Evolutionary conservation across 2,888 invertebrate genomes (phyloP).

Genomic region (Aphidoletes aphidimyza): DNA sequence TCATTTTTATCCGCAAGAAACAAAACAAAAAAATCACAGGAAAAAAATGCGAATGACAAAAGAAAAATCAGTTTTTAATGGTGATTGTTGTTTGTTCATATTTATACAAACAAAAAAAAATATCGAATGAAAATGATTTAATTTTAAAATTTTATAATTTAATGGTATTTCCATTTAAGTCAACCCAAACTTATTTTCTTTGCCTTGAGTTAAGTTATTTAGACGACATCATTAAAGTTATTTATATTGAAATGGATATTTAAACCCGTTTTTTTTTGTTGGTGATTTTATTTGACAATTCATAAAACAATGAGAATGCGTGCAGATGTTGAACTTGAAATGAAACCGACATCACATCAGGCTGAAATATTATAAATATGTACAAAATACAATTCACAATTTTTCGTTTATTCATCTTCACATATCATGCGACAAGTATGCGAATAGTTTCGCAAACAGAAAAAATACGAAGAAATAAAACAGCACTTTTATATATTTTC

Average conservation of each 20-base stretch:
- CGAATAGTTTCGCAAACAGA: too few relatives aligned
- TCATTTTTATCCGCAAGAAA: constrained; percentile 22
- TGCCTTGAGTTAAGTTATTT: too few relatives aligned
- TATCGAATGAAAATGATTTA: background rate
- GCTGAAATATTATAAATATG: background rate
- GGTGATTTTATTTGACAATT: background rate
- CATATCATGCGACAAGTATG: too few relatives aligned
- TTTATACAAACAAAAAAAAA: background rate
- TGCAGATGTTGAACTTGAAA: background rate
- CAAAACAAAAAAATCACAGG: background rate
- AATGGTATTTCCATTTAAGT: too few relatives aligned
- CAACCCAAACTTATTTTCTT: too few relatives aligned
- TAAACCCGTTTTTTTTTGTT: background rate
- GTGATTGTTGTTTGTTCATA: too few relatives aligned
- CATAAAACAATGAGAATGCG: too few relatives aligned
- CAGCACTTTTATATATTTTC: background rate
- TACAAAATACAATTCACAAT: background rate
- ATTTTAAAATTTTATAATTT: too few relatives aligned
- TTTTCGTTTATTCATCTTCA: background rate
- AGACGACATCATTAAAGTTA: too few relatives aligned
- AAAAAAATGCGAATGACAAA: background rate
- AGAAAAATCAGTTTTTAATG: too few relatives aligned
- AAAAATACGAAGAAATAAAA: background rate
- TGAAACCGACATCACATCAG: background rate
- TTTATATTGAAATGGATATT: too few relatives aligned